Conservation (phyloP, 1,140 invertebrate species). For the Hesperophylax magnus region DNA sequence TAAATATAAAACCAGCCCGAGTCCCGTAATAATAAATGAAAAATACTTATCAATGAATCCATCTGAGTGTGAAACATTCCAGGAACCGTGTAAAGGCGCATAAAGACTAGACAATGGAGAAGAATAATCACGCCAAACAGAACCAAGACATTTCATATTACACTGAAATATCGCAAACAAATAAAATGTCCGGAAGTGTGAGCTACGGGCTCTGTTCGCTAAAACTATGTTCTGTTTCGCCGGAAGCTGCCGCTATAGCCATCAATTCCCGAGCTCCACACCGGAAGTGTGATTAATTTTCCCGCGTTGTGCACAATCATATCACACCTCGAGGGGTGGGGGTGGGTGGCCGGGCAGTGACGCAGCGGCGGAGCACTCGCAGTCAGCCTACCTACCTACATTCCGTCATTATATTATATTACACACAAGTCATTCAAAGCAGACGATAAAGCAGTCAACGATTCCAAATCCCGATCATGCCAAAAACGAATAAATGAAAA, state of each 20-base stretch:
- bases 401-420: too few relatives aligned
- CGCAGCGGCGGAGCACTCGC: not conserved
- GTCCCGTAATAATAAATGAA: too few relatives aligned
- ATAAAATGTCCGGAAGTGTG: slow-evolving; percentile 6
- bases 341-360: not conserved
- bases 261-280: slow-evolving; percentile 45
- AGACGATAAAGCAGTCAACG: too few relatives aligned
- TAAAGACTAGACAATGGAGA: too few relatives aligned
- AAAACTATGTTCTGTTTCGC: not conserved
- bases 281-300: slow-evolving; percentile 47
- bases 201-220: not conserved
- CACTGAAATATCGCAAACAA: slow-evolving; percentile 12
- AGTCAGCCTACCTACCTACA: not conserved
- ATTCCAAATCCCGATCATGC: too few relatives aligned
- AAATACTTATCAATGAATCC: too few relatives aligned
- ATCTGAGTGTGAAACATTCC: too few relatives aligned
- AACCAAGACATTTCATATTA: not conserved
- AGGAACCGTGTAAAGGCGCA: too few relatives aligned
- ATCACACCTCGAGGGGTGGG: slow-evolving; percentile 22
- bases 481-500: too few relatives aligned
- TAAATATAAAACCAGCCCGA: too few relatives aligned
- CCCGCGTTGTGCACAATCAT: slow-evolving; percentile 42
- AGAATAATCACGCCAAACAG: not conserved
- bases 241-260: slow-evolving; percentile 35
- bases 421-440: too few relatives aligned